Percentiles rank a stretch among this genome's conserved stretches.
Conservation (phyloP, 1,140 invertebrate species). For the Drosophila varians region DNA sequence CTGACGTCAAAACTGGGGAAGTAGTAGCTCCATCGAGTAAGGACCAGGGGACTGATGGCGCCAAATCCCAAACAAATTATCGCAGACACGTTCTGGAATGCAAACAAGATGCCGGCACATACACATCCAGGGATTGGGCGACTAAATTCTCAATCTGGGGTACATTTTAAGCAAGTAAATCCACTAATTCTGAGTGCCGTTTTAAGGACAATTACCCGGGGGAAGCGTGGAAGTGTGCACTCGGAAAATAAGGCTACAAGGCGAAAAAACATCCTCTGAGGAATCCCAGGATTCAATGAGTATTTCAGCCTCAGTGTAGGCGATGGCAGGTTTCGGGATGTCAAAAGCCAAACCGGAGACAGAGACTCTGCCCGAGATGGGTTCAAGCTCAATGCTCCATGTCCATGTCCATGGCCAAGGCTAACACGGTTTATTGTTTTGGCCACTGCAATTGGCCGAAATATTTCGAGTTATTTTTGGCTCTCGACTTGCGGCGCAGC, state of each 20-base stretch:
- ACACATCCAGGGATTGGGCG: constrained; percentile 5
- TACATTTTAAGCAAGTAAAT: constrained; percentile 30
- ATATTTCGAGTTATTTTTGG: constrained; percentile 72
- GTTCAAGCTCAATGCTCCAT: constrained; percentile 45
- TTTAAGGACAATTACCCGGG: constrained; percentile 40
- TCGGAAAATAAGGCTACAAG: constrained; percentile 19
- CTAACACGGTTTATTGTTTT: constrained; percentile 66
- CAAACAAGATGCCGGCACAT: constrained; percentile 26
- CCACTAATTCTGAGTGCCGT: constrained; percentile 11
- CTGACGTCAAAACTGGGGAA: constrained; percentile 28
- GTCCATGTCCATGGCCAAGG: constrained; percentile 69
- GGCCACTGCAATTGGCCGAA: constrained; percentile 65
- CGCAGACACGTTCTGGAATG: constrained; percentile 54
- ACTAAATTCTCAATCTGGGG: constrained; percentile 32
- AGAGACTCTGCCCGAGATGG: constrained; percentile 12
- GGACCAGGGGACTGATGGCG: constrained; percentile 2
- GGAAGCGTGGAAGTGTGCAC: constrained; percentile 1
- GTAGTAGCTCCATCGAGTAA: background rate
- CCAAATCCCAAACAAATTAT: constrained; percentile 69
- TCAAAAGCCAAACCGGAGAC: constrained; percentile 12
- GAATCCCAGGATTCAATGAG: too few species aligned
- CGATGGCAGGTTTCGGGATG: background rate
- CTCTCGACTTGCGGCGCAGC: constrained; percentile 62
- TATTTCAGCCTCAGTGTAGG: background rate
- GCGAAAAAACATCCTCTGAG: too few species aligned